phyloP scores from a whole-genome alignment of 2,888 invertebrate genomes.

The Smittia sp. region DNA sequence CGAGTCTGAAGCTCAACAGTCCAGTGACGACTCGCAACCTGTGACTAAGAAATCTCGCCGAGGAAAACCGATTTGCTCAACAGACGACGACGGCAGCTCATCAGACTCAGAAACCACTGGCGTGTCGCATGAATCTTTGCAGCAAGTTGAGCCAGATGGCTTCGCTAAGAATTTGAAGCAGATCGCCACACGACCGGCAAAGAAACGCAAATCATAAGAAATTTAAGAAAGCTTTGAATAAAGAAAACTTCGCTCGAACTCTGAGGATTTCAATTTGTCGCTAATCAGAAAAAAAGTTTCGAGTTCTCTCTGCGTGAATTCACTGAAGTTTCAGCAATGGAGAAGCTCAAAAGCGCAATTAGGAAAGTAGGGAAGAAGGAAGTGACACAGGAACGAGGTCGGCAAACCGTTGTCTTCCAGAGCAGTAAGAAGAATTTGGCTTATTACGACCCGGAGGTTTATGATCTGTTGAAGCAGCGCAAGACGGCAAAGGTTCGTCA shows the following conservation, averaged over 20 bases:
- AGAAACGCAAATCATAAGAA: background rate
- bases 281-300: too few relatives aligned
- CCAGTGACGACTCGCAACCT: background rate
- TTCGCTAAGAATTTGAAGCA: background rate
- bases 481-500: background rate
- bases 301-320: too few relatives aligned
- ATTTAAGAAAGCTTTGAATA: too few relatives aligned
- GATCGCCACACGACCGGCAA: background rate
- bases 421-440: constrained; percentile 25
- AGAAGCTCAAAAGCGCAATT: too few relatives aligned
- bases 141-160: background rate
- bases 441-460: constrained; percentile 33
- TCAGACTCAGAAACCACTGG: background rate
- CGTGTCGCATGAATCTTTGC: background rate
- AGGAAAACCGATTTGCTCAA: too few relatives aligned
- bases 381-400: too few relatives aligned
- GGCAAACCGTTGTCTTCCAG: background rate
- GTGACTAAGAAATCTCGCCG: background rate
- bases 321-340: too few relatives aligned
- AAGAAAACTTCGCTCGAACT: too few relatives aligned
- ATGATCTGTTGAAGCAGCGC: constrained; percentile 10
- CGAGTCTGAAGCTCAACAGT: too few relatives aligned
- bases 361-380: too few relatives aligned
- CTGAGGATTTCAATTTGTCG: too few relatives aligned
- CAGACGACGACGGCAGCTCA: background rate